Percentiles rank a stretch among this genome's conserved stretches.
Evolutionary conservation across 1,140 invertebrate genomes (phyloP).

Genomic region (Lerema accius): DNA sequence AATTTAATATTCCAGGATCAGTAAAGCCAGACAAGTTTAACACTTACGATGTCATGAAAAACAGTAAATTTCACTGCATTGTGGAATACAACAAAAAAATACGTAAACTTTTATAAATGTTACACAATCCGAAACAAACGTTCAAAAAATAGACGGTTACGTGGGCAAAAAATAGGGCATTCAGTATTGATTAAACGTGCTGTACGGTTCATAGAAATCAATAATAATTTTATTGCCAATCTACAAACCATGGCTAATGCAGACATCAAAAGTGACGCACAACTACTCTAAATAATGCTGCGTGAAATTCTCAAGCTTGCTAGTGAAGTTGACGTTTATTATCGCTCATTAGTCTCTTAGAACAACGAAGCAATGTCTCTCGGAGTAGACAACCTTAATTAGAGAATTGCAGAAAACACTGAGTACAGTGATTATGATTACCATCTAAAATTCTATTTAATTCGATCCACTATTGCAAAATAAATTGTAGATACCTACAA

Average conservation of each 20-base stretch:
- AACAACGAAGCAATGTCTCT: neutral
- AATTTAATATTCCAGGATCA: too few relatives aligned
- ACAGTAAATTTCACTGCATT: neutral
- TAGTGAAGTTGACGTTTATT: neutral
- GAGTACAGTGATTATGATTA: too few relatives aligned
- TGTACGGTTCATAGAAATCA: conserved; percentile 38
- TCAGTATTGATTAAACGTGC: conserved; percentile 45
- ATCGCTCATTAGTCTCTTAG: neutral
- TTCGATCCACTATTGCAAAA: too few relatives aligned
- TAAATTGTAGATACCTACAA: too few relatives aligned
- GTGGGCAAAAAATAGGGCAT: conserved; percentile 40
- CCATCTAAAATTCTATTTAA: too few relatives aligned
- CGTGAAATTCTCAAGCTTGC: neutral
- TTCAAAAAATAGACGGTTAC: conserved; percentile 16
- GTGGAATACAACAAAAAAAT: neutral
- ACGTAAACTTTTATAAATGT: neutral
- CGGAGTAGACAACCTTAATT: too few relatives aligned
- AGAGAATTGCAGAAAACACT: too few relatives aligned
- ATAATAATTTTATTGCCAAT: conserved; percentile 37
- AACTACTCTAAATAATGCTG: neutral
- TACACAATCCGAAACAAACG: neutral
- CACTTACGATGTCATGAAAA: too few relatives aligned
- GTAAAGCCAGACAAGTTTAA: too few relatives aligned
- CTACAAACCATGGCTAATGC: conserved; percentile 1
- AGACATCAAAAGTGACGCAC: neutral